Percentiles rank a stretch among this genome's conserved stretches.
Conservation (phyloP, 1,140 invertebrate species). For the Anoplophora glabripennis region DNA sequence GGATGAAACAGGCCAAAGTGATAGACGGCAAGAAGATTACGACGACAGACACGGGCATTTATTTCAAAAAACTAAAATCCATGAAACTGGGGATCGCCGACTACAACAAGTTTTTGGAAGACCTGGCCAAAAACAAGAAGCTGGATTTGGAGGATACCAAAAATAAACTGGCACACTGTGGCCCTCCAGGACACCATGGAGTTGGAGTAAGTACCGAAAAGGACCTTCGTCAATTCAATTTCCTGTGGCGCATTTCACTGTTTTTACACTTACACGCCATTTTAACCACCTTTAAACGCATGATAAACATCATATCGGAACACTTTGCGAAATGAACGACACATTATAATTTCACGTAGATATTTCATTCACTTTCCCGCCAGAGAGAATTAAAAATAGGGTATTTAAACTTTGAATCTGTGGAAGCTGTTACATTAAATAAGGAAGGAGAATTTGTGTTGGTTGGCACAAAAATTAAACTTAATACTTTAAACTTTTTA, state of each 20-base stretch:
- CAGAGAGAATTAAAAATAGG: too few relatives aligned
- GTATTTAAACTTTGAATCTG: too few relatives aligned
- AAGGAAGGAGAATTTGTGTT: too few relatives aligned
- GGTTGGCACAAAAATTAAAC: too few relatives aligned
- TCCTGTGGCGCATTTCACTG: neutral
- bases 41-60: constrained; percentile 67
- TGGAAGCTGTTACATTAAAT: too few relatives aligned
- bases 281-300: neutral
- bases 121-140: constrained; percentile 58
- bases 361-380: neutral
- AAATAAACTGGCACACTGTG: constrained; percentile 56
- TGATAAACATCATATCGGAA: neutral
- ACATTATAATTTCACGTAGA: neutral
- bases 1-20: constrained; percentile 70
- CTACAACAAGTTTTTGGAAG: constrained; percentile 60
- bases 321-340: neutral
- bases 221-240: too few relatives aligned
- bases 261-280: neutral
- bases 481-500: too few relatives aligned
- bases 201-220: constrained; percentile 45
- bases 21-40: constrained; percentile 68
- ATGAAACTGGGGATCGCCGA: constrained; percentile 53
- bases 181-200: constrained; percentile 51
- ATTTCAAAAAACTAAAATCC: constrained; percentile 65
- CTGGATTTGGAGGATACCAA: constrained; percentile 55